phyloP scores from a whole-genome alignment of 2,888 invertebrate species.

The Drosophila phalerata region DNA sequence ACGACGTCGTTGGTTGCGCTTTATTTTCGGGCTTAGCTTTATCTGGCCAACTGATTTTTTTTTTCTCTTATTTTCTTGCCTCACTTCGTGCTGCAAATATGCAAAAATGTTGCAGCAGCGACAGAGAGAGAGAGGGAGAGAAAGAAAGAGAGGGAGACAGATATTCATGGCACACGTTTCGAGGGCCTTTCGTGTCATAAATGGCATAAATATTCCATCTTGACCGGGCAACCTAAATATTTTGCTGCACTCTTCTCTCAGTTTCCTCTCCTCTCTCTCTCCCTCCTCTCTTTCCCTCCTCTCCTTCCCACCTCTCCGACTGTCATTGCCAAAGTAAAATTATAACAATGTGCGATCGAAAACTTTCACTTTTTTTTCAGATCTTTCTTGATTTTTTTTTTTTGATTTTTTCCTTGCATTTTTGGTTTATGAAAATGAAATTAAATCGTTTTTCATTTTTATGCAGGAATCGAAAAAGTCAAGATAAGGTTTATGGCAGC shows the following conservation, averaged over 20 bases:
- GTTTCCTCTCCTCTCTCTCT: background rate
- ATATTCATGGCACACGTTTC: conserved; percentile 70
- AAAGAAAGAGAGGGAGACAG: conserved; percentile 3
- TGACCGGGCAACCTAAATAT: conserved; percentile 79
- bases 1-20: conserved; percentile 58
- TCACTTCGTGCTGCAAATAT: conserved; percentile 79
- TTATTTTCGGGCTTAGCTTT: conserved; percentile 65
- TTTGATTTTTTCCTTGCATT: background rate
- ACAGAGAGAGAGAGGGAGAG: conserved; percentile 6
- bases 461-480: conserved; percentile 36
- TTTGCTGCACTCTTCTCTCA: conserved; percentile 31
- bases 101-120: conserved; percentile 68
- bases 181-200: conserved; percentile 81
- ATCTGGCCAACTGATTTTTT: conserved; percentile 67
- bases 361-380: conserved; percentile 71
- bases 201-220: conserved; percentile 81
- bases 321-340: conserved; percentile 41
- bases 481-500: conserved; percentile 49
- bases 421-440: conserved; percentile 64
- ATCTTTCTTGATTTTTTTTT: conserved; percentile 27
- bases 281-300: conserved; percentile 13
- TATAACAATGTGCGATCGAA: conserved; percentile 68
- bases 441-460: conserved; percentile 78
- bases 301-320: background rate
- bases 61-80: conserved; percentile 39